Percentiles rank a stretch among this genome's conserved stretches.
These are phyloP conservation scores for Nomada goodeniana DNA, from an alignment of 2,888 invertebrate genomes.

Conservation along the genomic window DNA sequence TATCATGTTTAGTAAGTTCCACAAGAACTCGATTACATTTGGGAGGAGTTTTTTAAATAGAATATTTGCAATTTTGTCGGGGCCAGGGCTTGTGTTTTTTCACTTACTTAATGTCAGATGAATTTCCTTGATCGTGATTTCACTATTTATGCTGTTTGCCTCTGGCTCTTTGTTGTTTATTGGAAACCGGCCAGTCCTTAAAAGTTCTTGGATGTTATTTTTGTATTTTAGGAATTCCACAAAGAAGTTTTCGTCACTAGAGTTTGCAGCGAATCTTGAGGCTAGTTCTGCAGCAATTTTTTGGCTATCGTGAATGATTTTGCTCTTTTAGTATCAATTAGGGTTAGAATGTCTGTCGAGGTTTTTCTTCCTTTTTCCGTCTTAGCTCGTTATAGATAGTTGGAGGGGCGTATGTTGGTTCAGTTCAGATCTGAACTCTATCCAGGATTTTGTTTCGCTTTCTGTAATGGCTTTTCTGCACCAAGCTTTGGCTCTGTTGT, in stretches of 20 bases:
- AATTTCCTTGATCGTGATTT: slow-evolving; percentile 24
- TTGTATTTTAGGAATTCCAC: slow-evolving; percentile 41
- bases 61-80: slow-evolving; percentile 55
- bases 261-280: not conserved
- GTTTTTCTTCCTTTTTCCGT: no score
- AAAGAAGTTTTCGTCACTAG: slow-evolving; percentile 2
- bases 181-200: slow-evolving; percentile 20
- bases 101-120: not conserved
- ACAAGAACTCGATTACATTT: not conserved
- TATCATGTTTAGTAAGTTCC: slow-evolving; percentile 36
- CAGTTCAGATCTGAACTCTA: no score
- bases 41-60: slow-evolving; percentile 35
- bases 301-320: not conserved
- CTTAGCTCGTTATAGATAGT: no score
- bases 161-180: slow-evolving; percentile 5
- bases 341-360: not conserved
- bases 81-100: slow-evolving; percentile 48
- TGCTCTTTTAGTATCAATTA: slow-evolving; percentile 8
- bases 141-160: slow-evolving; percentile 24
- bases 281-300: slow-evolving; percentile 38
- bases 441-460: no score
- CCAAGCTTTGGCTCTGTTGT: slow-evolving; percentile 10
- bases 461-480: no score
- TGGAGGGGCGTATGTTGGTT: no score
- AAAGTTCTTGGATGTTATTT: not conserved